phyloP scores from a whole-genome alignment of 2,113 vertebrate species.

The Deroptyus accipitrinus region DNA sequence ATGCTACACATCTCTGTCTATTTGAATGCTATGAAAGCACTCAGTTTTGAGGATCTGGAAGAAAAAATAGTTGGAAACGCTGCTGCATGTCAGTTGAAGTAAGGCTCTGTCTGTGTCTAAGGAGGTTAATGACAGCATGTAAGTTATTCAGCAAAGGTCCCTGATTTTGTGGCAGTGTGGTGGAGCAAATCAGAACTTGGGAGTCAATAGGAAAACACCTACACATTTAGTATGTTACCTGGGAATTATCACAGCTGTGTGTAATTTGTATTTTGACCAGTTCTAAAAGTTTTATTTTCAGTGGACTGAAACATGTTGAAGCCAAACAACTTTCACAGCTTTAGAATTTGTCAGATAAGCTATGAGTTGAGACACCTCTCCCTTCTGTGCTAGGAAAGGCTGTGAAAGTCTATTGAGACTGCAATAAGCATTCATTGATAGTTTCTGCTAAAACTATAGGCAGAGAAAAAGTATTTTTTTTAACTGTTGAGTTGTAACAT shows the following conservation, averaged over 20 bases:
- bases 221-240: not conserved
- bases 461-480: not conserved
- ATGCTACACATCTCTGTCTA: not conserved
- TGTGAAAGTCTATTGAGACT: not conserved
- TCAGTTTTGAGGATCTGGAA: not conserved
- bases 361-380: not conserved
- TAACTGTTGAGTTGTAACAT: not conserved
- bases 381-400: not conserved
- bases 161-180: not conserved
- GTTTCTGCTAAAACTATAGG: not conserved
- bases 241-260: not conserved
- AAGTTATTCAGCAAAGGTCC: not conserved
- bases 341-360: not conserved
- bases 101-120: not conserved
- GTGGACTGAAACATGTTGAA: not conserved
- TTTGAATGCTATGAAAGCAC: not conserved
- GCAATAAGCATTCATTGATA: not conserved
- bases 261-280: not conserved
- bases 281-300: not conserved
- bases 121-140: fast-evolving
- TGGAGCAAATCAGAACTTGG: not conserved
- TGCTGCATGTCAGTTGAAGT: not conserved
- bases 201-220: not conserved
- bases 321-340: not conserved
- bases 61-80: not conserved